Percentiles rank a stretch among this genome's conserved stretches.
Evolutionary conservation across 1,140 invertebrate species (phyloP).

Genomic region (Zaprionus ornatus): DNA sequence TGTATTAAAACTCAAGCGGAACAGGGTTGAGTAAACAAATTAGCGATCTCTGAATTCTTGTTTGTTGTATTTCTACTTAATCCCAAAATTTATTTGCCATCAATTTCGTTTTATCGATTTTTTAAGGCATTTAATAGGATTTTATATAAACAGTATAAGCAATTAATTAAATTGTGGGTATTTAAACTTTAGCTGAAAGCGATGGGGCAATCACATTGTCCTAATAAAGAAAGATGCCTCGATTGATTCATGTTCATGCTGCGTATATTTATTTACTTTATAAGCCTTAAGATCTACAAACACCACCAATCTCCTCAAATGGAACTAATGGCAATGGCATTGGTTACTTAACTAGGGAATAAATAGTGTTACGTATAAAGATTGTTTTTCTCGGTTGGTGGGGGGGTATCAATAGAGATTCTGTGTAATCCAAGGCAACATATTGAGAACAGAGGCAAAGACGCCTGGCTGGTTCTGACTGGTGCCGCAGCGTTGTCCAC

Average conservation of each 20-base stretch:
- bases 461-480: conserved; percentile 61
- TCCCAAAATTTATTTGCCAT: neutral
- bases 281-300: conserved; percentile 35
- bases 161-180: too few species aligned
- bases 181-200: too few species aligned
- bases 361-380: conserved; percentile 16
- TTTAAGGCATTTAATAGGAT: neutral
- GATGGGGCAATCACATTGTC: neutral
- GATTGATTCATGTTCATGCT: conserved; percentile 18
- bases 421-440: conserved; percentile 80
- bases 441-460: conserved; percentile 72
- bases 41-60: neutral
- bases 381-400: neutral
- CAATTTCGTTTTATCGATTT: neutral
- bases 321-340: conserved; percentile 55
- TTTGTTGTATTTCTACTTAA: neutral
- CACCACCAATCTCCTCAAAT: conserved; percentile 22
- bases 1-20: neutral
- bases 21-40: neutral
- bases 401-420: conserved; percentile 53
- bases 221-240: neutral
- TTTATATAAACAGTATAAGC: neutral
- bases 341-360: conserved; percentile 33
- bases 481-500: conserved; percentile 55
- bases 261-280: conserved; percentile 42